These are phyloP conservation scores for Sphenodon punctatus DNA, from an alignment of 2,797 vertebrate species.

Conservation along the genomic window DNA sequence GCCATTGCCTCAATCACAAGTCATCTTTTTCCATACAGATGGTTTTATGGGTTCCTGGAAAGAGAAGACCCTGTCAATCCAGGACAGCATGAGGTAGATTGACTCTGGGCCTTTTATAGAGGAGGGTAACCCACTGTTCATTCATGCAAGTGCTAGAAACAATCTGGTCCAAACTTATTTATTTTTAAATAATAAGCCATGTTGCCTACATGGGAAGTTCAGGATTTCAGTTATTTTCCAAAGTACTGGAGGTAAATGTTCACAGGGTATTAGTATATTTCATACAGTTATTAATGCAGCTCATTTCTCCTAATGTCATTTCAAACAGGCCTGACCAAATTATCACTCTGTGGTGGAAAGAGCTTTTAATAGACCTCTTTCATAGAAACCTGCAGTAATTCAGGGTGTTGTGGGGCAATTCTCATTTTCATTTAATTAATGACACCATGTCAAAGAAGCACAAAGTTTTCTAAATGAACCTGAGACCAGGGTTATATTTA, in stretches of 20 bases:
- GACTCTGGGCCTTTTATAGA: background rate
- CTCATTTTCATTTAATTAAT: background rate
- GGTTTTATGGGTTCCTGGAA: background rate
- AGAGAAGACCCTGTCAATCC: background rate
- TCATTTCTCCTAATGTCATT: background rate
- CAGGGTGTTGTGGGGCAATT: background rate
- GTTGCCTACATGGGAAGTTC: background rate
- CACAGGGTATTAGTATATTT: background rate
- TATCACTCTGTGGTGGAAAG: background rate
- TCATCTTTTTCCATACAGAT: background rate
- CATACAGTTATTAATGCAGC: background rate
- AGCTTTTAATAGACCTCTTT: background rate
- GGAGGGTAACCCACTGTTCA: background rate
- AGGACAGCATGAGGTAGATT: background rate
- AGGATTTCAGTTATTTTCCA: background rate
- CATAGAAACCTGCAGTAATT: background rate
- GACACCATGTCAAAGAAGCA: background rate
- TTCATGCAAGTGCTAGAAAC: background rate
- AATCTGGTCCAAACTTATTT: background rate
- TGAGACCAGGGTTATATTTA: background rate
- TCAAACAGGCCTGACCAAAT: background rate
- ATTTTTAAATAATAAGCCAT: background rate
- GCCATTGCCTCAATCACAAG: too few relatives aligned
- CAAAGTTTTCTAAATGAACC: background rate
- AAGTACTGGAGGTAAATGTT: background rate